phyloP scores from a whole-genome alignment of 2,888 invertebrate genomes.

The Yponomeuta cagnagella region DNA sequence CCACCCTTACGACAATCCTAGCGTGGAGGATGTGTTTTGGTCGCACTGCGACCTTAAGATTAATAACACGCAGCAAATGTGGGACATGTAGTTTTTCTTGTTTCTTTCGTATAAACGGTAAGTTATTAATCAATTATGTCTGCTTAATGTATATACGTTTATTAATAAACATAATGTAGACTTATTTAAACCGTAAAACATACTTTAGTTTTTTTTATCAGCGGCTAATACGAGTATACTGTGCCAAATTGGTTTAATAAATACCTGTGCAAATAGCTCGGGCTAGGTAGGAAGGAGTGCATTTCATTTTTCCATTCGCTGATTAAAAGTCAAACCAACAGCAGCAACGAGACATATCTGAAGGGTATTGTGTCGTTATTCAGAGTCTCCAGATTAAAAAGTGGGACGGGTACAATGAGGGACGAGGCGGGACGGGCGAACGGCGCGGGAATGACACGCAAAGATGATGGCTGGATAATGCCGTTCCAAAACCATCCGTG shows the following conservation, averaged over 20 bases:
- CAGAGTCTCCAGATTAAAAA: conserved; percentile 70
- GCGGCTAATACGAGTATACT: too few species aligned
- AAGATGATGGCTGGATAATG: conserved; percentile 46
- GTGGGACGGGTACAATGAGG: conserved; percentile 56
- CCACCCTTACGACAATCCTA: conserved; percentile 42
- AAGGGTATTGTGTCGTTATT: conserved; percentile 61
- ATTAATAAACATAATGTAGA: background rate
- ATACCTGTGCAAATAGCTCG: conserved; percentile 20
- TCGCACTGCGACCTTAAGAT: conserved; percentile 39
- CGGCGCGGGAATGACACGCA: conserved; percentile 45
- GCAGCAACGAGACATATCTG: conserved; percentile 48
- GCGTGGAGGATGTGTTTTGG: conserved; percentile 45
- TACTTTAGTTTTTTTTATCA: too few species aligned
- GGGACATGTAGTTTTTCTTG: conserved; percentile 44
- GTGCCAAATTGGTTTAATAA: conserved; percentile 19
- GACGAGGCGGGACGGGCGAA: conserved; percentile 34
- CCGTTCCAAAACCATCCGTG: conserved; percentile 12
- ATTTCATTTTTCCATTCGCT: conserved; percentile 31
- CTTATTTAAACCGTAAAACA: too few species aligned
- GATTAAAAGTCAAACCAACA: conserved; percentile 58
- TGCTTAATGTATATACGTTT: background rate
- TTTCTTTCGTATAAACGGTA: conserved; percentile 24
- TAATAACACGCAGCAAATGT: conserved; percentile 46
- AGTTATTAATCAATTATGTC: background rate
- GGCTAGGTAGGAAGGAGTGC: background rate